These are phyloP conservation scores for Cynopterus brachyotis DNA, from an alignment of 2,113 vertebrate species.

Conservation along the genomic window DNA sequence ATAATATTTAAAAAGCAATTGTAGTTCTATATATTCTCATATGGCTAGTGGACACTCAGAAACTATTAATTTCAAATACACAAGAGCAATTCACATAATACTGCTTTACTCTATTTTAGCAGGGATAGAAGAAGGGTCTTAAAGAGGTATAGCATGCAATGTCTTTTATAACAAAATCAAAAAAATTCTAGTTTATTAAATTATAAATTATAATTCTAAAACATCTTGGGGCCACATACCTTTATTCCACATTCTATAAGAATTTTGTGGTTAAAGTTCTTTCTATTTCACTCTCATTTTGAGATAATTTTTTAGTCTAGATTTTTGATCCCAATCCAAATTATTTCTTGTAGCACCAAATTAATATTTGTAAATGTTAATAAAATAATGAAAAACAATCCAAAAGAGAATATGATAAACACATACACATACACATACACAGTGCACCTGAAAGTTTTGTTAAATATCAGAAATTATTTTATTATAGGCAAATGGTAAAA, in stretches of 20 bases:
- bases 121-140: neutral
- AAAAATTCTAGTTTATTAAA: neutral
- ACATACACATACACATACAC: neutral
- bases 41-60: neutral
- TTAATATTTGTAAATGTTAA: neutral
- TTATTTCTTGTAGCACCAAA: neutral
- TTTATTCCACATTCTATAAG: neutral
- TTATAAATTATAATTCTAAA: neutral
- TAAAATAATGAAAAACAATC: neutral
- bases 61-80: neutral
- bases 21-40: neutral
- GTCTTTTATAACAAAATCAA: neutral
- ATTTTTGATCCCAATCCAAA: neutral
- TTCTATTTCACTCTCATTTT: neutral
- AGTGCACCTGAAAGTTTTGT: neutral
- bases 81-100: neutral
- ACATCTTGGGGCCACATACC: neutral
- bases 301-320: neutral
- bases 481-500: constrained; percentile 26
- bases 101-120: neutral
- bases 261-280: neutral
- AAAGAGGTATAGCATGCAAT: neutral
- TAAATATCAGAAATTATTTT: constrained; percentile 20
- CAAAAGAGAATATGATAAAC: neutral
- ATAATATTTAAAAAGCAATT: neutral